Evolutionary conservation across 2,888 invertebrate genomes (phyloP).

Genomic region (Agriopis aurantiaria): DNA sequence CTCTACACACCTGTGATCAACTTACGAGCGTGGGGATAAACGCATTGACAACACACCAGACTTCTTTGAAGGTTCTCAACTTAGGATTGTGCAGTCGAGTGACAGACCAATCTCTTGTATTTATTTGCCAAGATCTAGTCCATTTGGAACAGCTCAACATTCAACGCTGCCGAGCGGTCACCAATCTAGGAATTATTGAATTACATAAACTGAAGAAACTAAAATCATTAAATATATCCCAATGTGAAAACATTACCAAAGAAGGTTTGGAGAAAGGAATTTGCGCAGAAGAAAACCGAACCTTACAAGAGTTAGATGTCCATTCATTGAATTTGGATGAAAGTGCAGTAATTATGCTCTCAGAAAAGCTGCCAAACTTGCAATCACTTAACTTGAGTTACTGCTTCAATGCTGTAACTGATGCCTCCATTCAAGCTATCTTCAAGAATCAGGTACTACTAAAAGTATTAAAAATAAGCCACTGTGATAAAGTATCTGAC

Average conservation of each 20-base stretch:
- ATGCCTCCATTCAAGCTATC: slow-evolving; percentile 89
- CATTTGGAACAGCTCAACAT: slow-evolving; percentile 87
- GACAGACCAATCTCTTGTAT: slow-evolving; percentile 87
- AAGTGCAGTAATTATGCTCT: slow-evolving; percentile 86
- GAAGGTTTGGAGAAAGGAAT: slow-evolving; percentile 88
- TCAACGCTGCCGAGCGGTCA: slow-evolving; percentile 88
- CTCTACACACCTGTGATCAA: slow-evolving; percentile 87
- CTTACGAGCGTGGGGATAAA: slow-evolving; percentile 87
- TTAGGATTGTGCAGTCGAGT: slow-evolving; percentile 88
- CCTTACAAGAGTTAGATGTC: slow-evolving; percentile 84
- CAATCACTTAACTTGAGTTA: slow-evolving; percentile 88
- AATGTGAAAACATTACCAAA: slow-evolving; percentile 88
- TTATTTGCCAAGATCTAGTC: slow-evolving; percentile 86
- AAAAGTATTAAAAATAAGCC: slow-evolving; percentile 87
- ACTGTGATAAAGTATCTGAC: slow-evolving; percentile 90
- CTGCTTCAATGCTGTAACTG: slow-evolving; percentile 90
- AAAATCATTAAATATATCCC: slow-evolving; percentile 88
- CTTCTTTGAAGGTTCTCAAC: slow-evolving; percentile 85
- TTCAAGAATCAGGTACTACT: slow-evolving; percentile 88
- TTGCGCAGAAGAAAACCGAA: slow-evolving; percentile 79
- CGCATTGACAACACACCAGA: slow-evolving; percentile 85
- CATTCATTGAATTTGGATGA: slow-evolving; percentile 88
- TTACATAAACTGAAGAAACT: slow-evolving; percentile 85
- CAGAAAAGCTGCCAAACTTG: slow-evolving; percentile 86
- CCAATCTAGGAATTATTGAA: slow-evolving; percentile 86